Evolutionary conservation across 2,113 vertebrate genomes (phyloP).

Genomic region (Corydoras sp.): DNA sequence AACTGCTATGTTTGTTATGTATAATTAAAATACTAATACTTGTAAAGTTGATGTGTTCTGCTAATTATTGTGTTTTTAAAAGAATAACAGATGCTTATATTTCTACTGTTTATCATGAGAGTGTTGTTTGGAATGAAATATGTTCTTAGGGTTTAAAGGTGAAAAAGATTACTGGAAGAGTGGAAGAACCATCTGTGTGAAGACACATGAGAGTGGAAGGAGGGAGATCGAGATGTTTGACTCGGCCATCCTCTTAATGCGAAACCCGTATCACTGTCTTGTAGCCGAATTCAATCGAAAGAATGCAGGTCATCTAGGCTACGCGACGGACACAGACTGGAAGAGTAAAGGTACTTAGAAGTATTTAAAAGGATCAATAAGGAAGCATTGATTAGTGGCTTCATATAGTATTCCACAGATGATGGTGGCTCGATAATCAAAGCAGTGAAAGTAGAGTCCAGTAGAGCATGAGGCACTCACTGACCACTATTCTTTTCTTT

Average conservation of each 20-base stretch:
- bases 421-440: no score
- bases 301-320: constrained; percentile 88
- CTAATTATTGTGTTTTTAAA: no score
- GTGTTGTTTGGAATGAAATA: not conserved
- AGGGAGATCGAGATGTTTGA: constrained; percentile 91
- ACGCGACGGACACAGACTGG: constrained; percentile 87
- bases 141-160: constrained; percentile 86
- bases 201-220: constrained; percentile 91
- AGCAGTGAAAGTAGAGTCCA: no score
- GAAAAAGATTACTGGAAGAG: constrained; percentile 98
- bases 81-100: no score
- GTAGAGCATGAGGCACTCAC: no score
- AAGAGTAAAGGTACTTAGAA: constrained; percentile 80
- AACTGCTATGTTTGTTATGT: no score
- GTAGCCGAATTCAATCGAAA: constrained; percentile 95
- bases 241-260: constrained; percentile 84
- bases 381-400: no score
- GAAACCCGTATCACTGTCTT: constrained; percentile 89
- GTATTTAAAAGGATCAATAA: not conserved
- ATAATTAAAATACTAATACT: no score
- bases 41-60: no score
- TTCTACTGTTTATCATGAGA: no score
- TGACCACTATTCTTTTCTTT: no score
- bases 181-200: constrained; percentile 88
- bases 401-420: no score